Evolutionary conservation across 30 jellyfish, hydroid and myxozoan species (phyloP).

Genomic region (Catostylus mosaicus): DNA sequence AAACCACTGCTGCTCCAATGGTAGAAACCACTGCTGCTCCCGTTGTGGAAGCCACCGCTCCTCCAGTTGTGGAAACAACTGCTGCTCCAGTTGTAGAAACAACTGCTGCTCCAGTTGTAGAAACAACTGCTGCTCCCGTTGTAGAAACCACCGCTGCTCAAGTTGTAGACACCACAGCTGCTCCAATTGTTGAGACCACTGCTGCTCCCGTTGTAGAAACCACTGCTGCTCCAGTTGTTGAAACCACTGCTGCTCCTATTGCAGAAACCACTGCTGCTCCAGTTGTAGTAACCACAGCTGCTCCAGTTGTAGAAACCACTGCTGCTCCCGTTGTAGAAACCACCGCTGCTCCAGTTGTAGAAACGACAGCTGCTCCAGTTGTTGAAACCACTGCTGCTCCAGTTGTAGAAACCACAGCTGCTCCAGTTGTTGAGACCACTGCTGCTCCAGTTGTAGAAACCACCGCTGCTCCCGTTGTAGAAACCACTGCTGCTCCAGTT

Average conservation of each 20-base stretch:
- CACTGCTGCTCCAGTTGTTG: slow-evolving; percentile 39
- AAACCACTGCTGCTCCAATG: slow-evolving; percentile 47
- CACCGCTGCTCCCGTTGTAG: slow-evolving; percentile 35
- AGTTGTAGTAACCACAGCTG: slow-evolving; percentile 23
- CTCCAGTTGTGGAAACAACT: slow-evolving; percentile 6
- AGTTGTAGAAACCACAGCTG: slow-evolving; percentile 3
- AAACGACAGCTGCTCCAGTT: slow-evolving; percentile 35
- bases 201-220: slow-evolving; percentile 15
- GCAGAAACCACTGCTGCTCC: slow-evolving; percentile 20
- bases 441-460: not conserved
- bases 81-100: slow-evolving; percentile 29
- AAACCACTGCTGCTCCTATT: slow-evolving; percentile 29
- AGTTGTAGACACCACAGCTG: slow-evolving; percentile 46
- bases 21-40: slow-evolving; percentile 39
- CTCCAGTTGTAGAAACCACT: slow-evolving; percentile 30
- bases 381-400: not conserved
- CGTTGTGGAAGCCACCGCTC: slow-evolving; percentile 22
- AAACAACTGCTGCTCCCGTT: slow-evolving; percentile 6
- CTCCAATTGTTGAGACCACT: slow-evolving; percentile 34
- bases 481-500: slow-evolving; percentile 24
- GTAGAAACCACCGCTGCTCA: slow-evolving; percentile 44
- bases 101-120: not conserved
- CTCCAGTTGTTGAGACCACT: slow-evolving; percentile 25
- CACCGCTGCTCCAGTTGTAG: slow-evolving; percentile 45
- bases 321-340: slow-evolving; percentile 43